Conservation (phyloP, 2,888 invertebrate genomes). For the Drosophila histrio region DNA sequence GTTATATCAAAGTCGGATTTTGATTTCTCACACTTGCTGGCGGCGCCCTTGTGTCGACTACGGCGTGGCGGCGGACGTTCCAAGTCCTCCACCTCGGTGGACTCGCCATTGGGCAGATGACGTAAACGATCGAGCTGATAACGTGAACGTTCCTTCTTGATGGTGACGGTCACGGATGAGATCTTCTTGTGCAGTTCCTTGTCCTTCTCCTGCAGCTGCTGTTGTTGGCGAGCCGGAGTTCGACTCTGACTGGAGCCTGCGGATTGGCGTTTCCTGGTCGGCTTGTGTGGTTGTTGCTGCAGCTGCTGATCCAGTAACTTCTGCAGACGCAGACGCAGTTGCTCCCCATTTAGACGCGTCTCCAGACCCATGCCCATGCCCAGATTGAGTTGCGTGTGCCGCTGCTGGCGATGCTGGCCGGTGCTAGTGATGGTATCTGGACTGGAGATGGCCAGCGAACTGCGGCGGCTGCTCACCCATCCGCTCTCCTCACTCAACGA, state of each 20-base stretch:
- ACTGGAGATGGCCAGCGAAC: slow-evolving; percentile 87
- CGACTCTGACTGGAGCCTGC: slow-evolving; percentile 63
- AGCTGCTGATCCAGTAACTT: slow-evolving; percentile 85
- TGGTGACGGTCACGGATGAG: slow-evolving; percentile 79
- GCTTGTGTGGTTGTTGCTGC: slow-evolving; percentile 77
- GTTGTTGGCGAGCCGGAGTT: slow-evolving; percentile 51
- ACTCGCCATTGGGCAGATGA: slow-evolving; percentile 73
- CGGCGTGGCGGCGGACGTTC: slow-evolving; percentile 71
- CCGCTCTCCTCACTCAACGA: slow-evolving; percentile 93
- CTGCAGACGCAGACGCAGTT: slow-evolving; percentile 87
- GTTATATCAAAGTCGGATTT: slow-evolving; percentile 87
- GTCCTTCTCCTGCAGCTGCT: slow-evolving; percentile 51
- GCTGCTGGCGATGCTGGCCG: slow-evolving; percentile 51
- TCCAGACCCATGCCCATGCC: slow-evolving; percentile 80
- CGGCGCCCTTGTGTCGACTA: slow-evolving; percentile 56
- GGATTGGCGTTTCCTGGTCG: slow-evolving; percentile 58
- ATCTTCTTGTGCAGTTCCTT: slow-evolving; percentile 79
- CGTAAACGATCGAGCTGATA: slow-evolving; percentile 67
- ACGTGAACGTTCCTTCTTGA: slow-evolving; percentile 79
- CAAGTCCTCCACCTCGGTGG: slow-evolving; percentile 80
- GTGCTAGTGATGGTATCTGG: slow-evolving; percentile 85
- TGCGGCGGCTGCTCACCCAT: slow-evolving; percentile 92
- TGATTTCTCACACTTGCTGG: slow-evolving; percentile 84
- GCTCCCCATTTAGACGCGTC: slow-evolving; percentile 87
- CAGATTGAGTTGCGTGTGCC: slow-evolving; percentile 65